Percentiles rank a stretch among this genome's conserved stretches.
Conservation (phyloP, 2,888 invertebrate species). For the Alitta virens region DNA sequence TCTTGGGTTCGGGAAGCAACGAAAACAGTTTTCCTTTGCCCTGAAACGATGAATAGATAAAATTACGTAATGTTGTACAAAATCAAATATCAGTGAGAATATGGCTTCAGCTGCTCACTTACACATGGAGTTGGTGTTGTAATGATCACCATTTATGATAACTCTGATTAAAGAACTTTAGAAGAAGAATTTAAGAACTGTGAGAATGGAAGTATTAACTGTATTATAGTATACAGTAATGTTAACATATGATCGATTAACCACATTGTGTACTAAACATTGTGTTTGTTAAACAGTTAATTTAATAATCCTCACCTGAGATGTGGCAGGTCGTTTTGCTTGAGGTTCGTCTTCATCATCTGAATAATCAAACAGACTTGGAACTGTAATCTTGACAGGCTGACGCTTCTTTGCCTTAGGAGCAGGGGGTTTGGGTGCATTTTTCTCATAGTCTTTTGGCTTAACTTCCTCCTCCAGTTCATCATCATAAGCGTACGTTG, state of each 20-base stretch:
- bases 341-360: conserved; percentile 34
- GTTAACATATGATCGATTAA: too few relatives aligned
- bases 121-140: too few relatives aligned
- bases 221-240: too few relatives aligned
- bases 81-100: too few relatives aligned
- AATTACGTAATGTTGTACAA: too few relatives aligned
- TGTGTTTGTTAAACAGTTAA: too few relatives aligned
- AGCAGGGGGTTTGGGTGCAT: conserved; percentile 25
- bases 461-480: conserved; percentile 46
- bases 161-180: too few relatives aligned
- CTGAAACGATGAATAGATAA: conserved; percentile 28
- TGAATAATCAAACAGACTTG: conserved; percentile 31
- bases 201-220: too few relatives aligned
- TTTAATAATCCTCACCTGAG: conserved; percentile 12
- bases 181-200: too few relatives aligned
- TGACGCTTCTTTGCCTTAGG: conserved; percentile 38
- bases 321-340: conserved; percentile 18
- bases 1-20: conserved; percentile 41
- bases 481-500: conserved; percentile 28
- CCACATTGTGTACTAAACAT: too few relatives aligned
- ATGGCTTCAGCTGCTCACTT: too few relatives aligned
- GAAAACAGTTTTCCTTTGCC: conserved; percentile 38
- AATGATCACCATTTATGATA: too few relatives aligned
- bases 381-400: conserved; percentile 39
- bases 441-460: conserved; percentile 32